Percentiles rank a stretch among this genome's conserved stretches.
phyloP scores from a whole-genome alignment of 2,797 vertebrate species.

The Enteromius radiatus region DNA sequence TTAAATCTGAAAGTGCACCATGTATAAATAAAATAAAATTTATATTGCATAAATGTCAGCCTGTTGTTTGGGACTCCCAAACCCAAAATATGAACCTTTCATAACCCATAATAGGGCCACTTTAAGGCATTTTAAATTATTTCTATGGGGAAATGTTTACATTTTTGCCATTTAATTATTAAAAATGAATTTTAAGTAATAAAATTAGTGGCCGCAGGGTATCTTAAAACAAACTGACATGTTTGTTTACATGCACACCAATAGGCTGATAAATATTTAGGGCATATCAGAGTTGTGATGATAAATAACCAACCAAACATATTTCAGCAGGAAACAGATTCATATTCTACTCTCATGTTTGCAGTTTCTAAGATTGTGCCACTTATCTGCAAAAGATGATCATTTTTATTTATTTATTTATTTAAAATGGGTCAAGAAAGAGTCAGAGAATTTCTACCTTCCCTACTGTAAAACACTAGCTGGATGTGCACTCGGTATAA shows the following conservation, averaged over 20 bases:
- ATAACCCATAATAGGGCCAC: no score
- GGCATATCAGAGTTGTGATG: not conserved
- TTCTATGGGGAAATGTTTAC: rapidly evolving
- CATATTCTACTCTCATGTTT: not conserved
- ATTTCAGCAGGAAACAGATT: not conserved
- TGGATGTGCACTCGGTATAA: not conserved
- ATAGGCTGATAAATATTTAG: not conserved
- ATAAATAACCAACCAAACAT: not conserved
- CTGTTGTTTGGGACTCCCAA: no score
- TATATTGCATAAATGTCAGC: no score
- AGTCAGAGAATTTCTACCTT: not conserved
- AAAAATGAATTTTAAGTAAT: not conserved
- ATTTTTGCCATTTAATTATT: not conserved
- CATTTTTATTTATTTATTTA: not conserved
- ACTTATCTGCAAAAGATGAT: not conserved
- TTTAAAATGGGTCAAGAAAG: not conserved
- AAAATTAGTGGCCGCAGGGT: not conserved
- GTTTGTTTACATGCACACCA: not conserved
- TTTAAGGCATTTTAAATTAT: not conserved
- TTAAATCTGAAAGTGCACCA: no score
- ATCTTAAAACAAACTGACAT: not conserved
- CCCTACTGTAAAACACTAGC: not conserved
- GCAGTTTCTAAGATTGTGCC: not conserved
- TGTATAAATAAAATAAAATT: no score
- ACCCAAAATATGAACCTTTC: no score